phyloP scores from a whole-genome alignment of 2,797 vertebrate genomes.

The Etheostoma nigrum region DNA sequence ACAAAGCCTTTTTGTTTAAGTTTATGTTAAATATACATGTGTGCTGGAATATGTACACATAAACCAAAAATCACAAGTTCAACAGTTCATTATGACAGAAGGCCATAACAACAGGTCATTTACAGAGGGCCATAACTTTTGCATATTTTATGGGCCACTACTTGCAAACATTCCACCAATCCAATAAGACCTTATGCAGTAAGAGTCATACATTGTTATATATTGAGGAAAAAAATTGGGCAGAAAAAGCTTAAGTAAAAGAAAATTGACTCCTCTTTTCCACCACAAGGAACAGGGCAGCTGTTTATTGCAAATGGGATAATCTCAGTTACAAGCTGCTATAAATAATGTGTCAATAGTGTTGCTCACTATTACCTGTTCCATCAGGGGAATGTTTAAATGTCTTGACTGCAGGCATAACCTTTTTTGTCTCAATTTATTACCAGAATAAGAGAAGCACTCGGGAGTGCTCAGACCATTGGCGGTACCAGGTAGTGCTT shows the following conservation, averaged over 20 bases:
- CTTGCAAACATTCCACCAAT: slow-evolving; percentile 42
- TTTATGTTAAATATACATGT: not conserved
- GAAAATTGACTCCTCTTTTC: slow-evolving; percentile 32
- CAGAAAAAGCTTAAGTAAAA: slow-evolving; percentile 14
- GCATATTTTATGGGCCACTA: slow-evolving; percentile 39
- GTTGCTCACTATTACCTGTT: slow-evolving; percentile 66
- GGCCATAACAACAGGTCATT: not conserved
- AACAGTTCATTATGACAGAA: slow-evolving; percentile 14
- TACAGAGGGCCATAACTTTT: slow-evolving; percentile 19
- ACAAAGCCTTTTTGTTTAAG: slow-evolving; percentile 1
- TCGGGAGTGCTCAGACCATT: slow-evolving; percentile 54
- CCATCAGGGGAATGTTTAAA: slow-evolving; percentile 67
- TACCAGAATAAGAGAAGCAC: slow-evolving; percentile 57
- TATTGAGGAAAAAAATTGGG: slow-evolving; percentile 33
- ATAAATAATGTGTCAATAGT: slow-evolving; percentile 69
- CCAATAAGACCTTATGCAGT: slow-evolving; percentile 27
- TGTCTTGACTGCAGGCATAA: slow-evolving; percentile 58
- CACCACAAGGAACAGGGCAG: slow-evolving; percentile 20
- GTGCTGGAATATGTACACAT: slow-evolving; percentile 13
- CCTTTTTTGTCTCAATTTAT: slow-evolving; percentile 70
- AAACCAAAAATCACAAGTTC: slow-evolving; percentile 13
- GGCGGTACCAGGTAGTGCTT: slow-evolving; percentile 26
- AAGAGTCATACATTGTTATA: slow-evolving; percentile 21
- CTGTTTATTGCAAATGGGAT: slow-evolving; percentile 58
- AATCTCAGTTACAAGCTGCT: slow-evolving; percentile 47